These are phyloP conservation scores for Priapulus caudatus DNA, from an alignment of 2,888 invertebrate genomes.

Conservation along the genomic window DNA sequence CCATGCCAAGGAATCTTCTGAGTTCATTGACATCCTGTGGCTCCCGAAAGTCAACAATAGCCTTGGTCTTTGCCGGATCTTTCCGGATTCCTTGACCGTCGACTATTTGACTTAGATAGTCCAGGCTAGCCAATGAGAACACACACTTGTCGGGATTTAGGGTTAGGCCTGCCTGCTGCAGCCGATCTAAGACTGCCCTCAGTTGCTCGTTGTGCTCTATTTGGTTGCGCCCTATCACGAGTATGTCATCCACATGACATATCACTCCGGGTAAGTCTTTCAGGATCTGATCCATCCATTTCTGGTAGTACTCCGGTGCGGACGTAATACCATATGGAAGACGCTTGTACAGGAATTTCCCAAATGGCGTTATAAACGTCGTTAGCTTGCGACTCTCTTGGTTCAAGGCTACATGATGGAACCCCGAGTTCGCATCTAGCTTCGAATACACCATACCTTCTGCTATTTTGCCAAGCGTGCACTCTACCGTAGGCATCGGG, in stretches of 20 bases:
- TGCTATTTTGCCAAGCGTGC: conserved; percentile 12
- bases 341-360: conserved; percentile 20
- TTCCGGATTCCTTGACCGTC: conserved; percentile 11
- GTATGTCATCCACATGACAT: too few relatives aligned
- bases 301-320: too few relatives aligned
- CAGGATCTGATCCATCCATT: too few relatives aligned
- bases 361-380: conserved; percentile 22
- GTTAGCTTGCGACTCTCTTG: conserved; percentile 15
- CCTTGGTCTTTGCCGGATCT: conserved; percentile 10
- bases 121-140: too few relatives aligned
- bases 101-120: too few relatives aligned
- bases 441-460: conserved; percentile 16
- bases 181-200: too few relatives aligned
- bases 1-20: conserved; percentile 14
- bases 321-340: too few relatives aligned
- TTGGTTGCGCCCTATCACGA: too few relatives aligned
- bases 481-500: conserved; percentile 12
- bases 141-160: too few relatives aligned
- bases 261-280: conserved; percentile 17
- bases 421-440: conserved; percentile 18
- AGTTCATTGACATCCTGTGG: conserved; percentile 10
- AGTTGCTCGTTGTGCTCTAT: too few relatives aligned
- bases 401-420: conserved; percentile 16
- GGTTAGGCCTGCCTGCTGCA: too few relatives aligned
- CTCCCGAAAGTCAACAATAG: conserved; percentile 6